These are phyloP conservation scores for Lota lota DNA, from an alignment of 2,113 vertebrate genomes.

Conservation along the genomic window DNA sequence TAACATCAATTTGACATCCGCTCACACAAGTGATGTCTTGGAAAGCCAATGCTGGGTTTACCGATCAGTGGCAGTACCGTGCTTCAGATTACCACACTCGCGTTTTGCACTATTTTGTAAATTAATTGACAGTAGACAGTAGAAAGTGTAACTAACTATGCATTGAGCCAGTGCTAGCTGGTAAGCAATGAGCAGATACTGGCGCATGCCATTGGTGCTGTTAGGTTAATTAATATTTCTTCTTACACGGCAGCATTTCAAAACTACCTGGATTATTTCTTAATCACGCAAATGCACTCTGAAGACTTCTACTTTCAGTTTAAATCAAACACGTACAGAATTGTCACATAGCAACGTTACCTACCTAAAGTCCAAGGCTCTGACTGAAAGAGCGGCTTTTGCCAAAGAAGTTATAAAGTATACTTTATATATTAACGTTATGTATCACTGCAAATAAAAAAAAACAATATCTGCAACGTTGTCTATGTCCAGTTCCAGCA, in stretches of 20 bases:
- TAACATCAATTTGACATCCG: constrained; percentile 47
- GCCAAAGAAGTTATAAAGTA: constrained; percentile 51
- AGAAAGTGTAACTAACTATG: neutral
- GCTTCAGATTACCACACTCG: no score
- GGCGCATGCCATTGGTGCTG: neutral
- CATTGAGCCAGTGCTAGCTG: no score
- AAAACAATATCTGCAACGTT: constrained; percentile 60
- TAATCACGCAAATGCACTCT: constrained; percentile 22
- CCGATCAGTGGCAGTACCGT: no score
- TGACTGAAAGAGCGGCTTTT: constrained; percentile 68
- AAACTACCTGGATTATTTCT: neutral
- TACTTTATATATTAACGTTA: constrained; percentile 30
- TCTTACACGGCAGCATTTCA: neutral
- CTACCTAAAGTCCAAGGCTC: constrained; percentile 77
- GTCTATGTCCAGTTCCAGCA: constrained; percentile 62
- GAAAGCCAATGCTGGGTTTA: no score
- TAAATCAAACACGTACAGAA: constrained; percentile 41
- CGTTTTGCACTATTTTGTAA: neutral
- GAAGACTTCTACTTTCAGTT: constrained; percentile 10
- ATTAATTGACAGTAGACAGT: neutral
- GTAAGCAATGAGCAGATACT: neutral
- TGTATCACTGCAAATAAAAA: constrained; percentile 52
- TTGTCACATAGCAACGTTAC: constrained; percentile 61
- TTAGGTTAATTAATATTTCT: neutral
- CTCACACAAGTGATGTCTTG: constrained; percentile 23